Evolutionary conservation across 1,140 invertebrate species (phyloP), one percentile per base, ranked within the genome.

Genomic region (Steinernema feltiae): DNA sequence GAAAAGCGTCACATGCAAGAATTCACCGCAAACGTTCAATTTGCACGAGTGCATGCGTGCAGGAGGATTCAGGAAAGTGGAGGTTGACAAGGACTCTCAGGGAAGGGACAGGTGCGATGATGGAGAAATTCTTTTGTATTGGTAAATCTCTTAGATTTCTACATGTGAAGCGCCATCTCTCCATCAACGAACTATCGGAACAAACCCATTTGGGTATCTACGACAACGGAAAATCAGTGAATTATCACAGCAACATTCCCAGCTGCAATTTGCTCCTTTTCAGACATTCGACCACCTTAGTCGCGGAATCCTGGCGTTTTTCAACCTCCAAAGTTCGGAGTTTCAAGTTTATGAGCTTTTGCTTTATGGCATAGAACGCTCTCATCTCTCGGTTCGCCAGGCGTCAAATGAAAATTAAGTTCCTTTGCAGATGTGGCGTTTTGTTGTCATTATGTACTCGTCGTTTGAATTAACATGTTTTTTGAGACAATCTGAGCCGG

Each of bases 51-150:
- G 53, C 24, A 3, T 63, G 15, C 7, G 3, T 3, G 7, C 53
- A 7, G 53, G 53, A 63, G 53, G 53, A 63, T 63, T 63, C 53
- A 63, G 24, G 24, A 63, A 63, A 27, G 53, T 63, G 7, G 53
- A 63, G 2, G 53, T 63, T 27, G 53, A 63, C 53, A 21, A 63
- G 53, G 53, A 63, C 24, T 21, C 24, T 12, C 53, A 63, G 24
- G 53, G 53, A 3, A 63, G 24, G 24, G 24, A 63, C 24, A 63
- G 53, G 53, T 63, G 18, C n/a, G n/a, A n/a, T n/a, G n/a, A n/a
- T n/a, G n/a, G n/a, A n/a, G n/a, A n/a, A n/a, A n/a, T n/a, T n/a
- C n/a, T n/a, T n/a, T n/a, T n/a, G n/a, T n/a, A n/a, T n/a, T n/a
- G n/a, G n/a, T n/a, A n/a, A n/a, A 15, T 12, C 24, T n/a, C 24